phyloP scores from a whole-genome alignment of 1,140 invertebrate species.

The Brachionus sp. region DNA sequence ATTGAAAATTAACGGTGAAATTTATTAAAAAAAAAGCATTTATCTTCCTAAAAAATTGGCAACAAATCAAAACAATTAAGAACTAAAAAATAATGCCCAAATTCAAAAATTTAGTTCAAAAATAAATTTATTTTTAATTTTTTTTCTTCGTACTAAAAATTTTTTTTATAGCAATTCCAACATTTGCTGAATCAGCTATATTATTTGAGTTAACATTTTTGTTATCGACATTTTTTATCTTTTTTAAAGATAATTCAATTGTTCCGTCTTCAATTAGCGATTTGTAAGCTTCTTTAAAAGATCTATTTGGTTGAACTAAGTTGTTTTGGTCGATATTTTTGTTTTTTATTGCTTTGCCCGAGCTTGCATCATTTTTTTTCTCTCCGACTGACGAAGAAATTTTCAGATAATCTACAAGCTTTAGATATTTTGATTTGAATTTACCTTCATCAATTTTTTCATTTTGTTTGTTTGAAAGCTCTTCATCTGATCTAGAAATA shows the following conservation, averaged over 20 bases:
- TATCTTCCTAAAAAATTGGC: background rate
- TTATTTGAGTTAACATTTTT: background rate
- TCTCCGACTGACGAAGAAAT: background rate
- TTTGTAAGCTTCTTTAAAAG: background rate
- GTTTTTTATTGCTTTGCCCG: background rate
- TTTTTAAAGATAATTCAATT: slow-evolving; percentile 1
- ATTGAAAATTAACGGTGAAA: background rate
- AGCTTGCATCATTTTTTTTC: background rate
- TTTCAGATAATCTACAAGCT: background rate
- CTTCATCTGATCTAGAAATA: no score
- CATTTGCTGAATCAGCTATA: background rate
- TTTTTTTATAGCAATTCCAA: background rate
- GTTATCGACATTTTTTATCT: background rate
- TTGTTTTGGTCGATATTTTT: background rate
- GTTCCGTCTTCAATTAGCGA: background rate
- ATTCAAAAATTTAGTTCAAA: background rate
- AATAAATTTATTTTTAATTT: background rate
- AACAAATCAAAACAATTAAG: background rate
- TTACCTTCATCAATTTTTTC: background rate
- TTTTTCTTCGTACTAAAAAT: slow-evolving; percentile 9
- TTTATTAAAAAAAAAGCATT: background rate
- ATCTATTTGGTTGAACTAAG: background rate
- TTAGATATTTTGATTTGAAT: background rate
- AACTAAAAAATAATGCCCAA: background rate
- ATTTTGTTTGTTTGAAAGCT: background rate